Base-by-base conservation (phyloP, 1,140 invertebrate genomes). In the Hirudo medicinalis region DNA sequence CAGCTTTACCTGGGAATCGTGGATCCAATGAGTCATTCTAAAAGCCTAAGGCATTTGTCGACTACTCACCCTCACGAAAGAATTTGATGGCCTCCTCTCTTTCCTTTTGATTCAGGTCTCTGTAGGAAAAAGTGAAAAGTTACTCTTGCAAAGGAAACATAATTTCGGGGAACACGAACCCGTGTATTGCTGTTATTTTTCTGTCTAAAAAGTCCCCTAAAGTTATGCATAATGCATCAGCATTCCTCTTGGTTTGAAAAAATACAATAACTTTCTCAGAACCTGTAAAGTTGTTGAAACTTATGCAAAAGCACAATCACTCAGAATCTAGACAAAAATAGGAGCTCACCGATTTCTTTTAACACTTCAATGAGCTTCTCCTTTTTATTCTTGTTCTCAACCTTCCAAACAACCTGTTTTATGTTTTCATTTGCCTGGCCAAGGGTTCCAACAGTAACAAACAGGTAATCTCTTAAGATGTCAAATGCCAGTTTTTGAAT, bases 351-450 rank as follows among this genome's bases (percentile, higher is more conserved):
- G 75, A 83, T 81, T 72, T 88, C 85, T 72, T 84, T 81, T 2
- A 94, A 78, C 1, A 93, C 80, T 73, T 90, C 86, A 40, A 86
- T 80, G 0, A 97, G 80, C 73, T 88, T 89, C 0, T 83, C 78
- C 54, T 88, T 84, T 78, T 96, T 97, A 8, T 90, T 86, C 54
- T 78, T 49, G 25, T 79, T 69, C 6, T 78, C 76, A 0, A 95
- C 89, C 80, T 90, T 83, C 70, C 87, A 83, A 74, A 99, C 87
- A 0, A 82, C 95, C 84, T 99, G 97, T 19, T 94, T 97, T 77
- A 99, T 99, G 84, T 99, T 99, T 81, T 98, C 94, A 20, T 94
- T 98, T 6, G 97, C 99, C 74, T 94, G 97, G n/a, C 97, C 97
- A 36, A 99, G 95, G 76, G 95, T 88, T 49, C 97, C 97, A 69